Evolutionary conservation across 1,140 invertebrate genomes (phyloP).

Genomic region (Schlechtendalia chinensis): DNA sequence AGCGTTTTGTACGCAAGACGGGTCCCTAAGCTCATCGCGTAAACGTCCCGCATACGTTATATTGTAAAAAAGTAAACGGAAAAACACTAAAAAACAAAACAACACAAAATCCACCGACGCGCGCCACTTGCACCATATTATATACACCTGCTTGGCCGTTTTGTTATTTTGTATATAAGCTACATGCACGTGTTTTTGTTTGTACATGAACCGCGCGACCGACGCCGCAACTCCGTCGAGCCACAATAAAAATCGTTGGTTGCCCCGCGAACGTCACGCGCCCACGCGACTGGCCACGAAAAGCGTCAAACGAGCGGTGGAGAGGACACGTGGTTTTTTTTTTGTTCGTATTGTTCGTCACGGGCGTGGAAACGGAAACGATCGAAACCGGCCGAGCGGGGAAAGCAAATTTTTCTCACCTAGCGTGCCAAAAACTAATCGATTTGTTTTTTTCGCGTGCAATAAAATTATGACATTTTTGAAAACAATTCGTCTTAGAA

Average conservation of each 20-base stretch:
- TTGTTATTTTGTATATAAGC: neutral
- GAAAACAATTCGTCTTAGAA: too few species aligned
- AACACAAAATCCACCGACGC: neutral
- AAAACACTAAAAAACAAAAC: conserved; percentile 2
- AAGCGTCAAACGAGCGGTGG: neutral
- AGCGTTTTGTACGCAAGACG: conserved; percentile 19
- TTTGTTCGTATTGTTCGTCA: too few species aligned
- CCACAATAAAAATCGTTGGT: too few species aligned
- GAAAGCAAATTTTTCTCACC: too few species aligned
- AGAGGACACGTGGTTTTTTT: neutral
- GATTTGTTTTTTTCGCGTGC: too few species aligned
- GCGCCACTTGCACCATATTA: too few species aligned
- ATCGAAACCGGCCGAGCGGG: neutral
- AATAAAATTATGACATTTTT: too few species aligned
- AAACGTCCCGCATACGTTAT: conserved; percentile 9
- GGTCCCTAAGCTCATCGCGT: conserved; percentile 26
- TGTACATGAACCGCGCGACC: neutral
- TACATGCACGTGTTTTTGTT: neutral
- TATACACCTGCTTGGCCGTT: too few species aligned
- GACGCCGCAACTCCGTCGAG: neutral
- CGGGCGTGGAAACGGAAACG: conserved; percentile 23
- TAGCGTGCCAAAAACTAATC: too few species aligned
- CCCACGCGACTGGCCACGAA: too few species aligned
- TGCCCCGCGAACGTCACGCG: neutral
- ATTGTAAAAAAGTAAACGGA: neutral